Conservation (phyloP, 1,140 invertebrate species). For the Lepidurus arcticus region DNA sequence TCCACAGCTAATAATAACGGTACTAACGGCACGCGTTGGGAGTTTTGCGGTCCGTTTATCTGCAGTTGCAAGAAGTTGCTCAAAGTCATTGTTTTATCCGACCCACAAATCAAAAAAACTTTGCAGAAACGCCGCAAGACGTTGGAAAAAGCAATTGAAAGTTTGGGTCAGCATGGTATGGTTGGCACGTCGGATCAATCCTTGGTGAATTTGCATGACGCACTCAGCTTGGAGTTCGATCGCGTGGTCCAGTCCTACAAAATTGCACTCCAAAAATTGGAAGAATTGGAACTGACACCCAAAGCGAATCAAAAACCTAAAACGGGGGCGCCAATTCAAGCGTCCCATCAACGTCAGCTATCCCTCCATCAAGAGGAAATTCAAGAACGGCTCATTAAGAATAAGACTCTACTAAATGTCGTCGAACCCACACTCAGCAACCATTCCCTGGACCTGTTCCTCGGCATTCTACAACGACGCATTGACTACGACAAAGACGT, state of each 20-base stretch:
- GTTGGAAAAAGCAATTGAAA: constrained; percentile 75
- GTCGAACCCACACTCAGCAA: constrained; percentile 61
- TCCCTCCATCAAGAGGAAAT: constrained; percentile 69
- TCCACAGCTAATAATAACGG: constrained; percentile 15
- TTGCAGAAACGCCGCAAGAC: constrained; percentile 60
- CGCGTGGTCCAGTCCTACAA: constrained; percentile 78
- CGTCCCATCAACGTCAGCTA: constrained; percentile 81
- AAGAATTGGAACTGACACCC: constrained; percentile 60
- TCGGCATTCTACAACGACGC: constrained; percentile 56
- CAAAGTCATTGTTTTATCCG: constrained; percentile 51
- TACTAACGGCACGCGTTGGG: constrained; percentile 41
- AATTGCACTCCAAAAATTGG: constrained; percentile 75
- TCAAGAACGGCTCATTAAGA: constrained; percentile 83
- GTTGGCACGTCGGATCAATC: constrained; percentile 57
- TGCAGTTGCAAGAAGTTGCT: constrained; percentile 54
- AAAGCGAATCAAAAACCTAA: constrained; percentile 49
- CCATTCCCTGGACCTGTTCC: constrained; percentile 52
- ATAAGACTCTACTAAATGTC: constrained; percentile 79
- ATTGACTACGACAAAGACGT: constrained; percentile 66
- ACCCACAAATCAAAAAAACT: constrained; percentile 53
- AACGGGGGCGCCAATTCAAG: constrained; percentile 68
- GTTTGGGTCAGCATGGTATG: constrained; percentile 79
- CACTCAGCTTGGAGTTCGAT: constrained; percentile 60
- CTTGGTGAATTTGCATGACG: constrained; percentile 53
- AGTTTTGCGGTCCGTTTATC: constrained; percentile 49